Percentiles rank a stretch among this genome's conserved stretches.
These are phyloP conservation scores for Drosophila repletoides DNA, from an alignment of 1,140 invertebrate species.

Conservation along the genomic window DNA sequence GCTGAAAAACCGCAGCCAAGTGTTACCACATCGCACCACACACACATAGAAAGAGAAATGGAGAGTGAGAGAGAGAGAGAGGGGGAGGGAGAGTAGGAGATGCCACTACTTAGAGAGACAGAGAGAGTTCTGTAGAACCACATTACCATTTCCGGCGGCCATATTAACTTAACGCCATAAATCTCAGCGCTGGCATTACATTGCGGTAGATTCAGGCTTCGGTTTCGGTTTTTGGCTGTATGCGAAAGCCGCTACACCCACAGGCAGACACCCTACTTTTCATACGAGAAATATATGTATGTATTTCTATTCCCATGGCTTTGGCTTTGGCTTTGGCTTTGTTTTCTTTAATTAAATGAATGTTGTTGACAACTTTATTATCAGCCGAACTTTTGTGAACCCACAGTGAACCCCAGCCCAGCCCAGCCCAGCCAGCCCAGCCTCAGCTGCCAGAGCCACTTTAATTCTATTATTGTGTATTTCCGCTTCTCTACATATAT, in stretches of 20 bases:
- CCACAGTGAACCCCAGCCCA: slow-evolving; percentile 13
- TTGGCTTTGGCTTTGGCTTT: slow-evolving; percentile 54
- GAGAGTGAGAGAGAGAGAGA: slow-evolving; percentile 1
- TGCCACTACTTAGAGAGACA: neutral
- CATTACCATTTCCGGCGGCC: slow-evolving; percentile 62
- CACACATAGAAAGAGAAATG: slow-evolving; percentile 2
- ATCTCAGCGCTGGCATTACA: slow-evolving; percentile 59
- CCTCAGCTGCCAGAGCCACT: slow-evolving; percentile 49
- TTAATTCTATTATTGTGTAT: slow-evolving; percentile 79
- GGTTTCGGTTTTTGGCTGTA: slow-evolving; percentile 4
- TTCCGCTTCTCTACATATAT: slow-evolving; percentile 1
- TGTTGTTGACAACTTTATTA: slow-evolving; percentile 80
- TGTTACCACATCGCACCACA: too few relatives aligned
- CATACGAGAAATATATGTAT: slow-evolving; percentile 6
- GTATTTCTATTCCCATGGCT: slow-evolving; percentile 63
- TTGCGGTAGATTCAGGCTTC: slow-evolving; percentile 19
- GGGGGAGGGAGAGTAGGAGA: neutral
- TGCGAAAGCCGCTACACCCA: neutral
- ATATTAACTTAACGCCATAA: slow-evolving; percentile 71
- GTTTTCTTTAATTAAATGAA: slow-evolving; percentile 81
- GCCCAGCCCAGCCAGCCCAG: slow-evolving; percentile 6
- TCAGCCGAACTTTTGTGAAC: slow-evolving; percentile 74
- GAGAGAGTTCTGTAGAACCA: too few relatives aligned
- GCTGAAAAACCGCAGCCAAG: slow-evolving; percentile 54
- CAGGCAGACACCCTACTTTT: neutral